These are phyloP conservation scores for Drosophila kambysellisi DNA, from an alignment of 2,888 invertebrate genomes.

Conservation along the genomic window DNA sequence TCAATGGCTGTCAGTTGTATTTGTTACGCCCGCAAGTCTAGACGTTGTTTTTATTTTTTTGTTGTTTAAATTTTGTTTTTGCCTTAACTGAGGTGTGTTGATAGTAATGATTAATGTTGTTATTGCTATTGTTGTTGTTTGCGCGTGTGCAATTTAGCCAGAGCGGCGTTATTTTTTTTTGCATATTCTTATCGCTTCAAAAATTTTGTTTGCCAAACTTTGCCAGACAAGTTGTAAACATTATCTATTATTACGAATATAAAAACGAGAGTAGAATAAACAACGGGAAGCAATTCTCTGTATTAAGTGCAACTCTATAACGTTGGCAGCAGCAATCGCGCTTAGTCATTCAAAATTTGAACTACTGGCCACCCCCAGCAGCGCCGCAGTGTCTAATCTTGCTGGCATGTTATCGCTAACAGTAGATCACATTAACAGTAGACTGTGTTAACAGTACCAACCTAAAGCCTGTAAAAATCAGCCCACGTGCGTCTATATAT, in stretches of 20 bases:
- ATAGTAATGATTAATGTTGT: constrained; percentile 54
- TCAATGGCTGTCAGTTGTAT: constrained; percentile 51
- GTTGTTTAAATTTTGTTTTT: constrained; percentile 23
- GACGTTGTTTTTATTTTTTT: constrained; percentile 49
- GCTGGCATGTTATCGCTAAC: constrained; percentile 17
- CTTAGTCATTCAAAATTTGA: constrained; percentile 69
- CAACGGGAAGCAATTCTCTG: constrained; percentile 25
- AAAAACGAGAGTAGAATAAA: constrained; percentile 47
- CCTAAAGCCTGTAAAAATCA: not conserved
- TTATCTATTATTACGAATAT: constrained; percentile 40
- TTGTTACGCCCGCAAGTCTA: constrained; percentile 70
- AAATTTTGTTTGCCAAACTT: constrained; percentile 41
- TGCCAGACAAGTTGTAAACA: constrained; percentile 70
- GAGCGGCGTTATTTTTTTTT: constrained; percentile 46
- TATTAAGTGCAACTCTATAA: constrained; percentile 67
- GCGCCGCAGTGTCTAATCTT: constrained; percentile 64
- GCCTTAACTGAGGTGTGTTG: constrained; percentile 64
- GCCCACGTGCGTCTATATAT: constrained; percentile 8
- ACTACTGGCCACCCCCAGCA: constrained; percentile 38
- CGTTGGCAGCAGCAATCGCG: constrained; percentile 19
- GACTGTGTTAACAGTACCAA: constrained; percentile 14
- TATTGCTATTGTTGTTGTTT: constrained; percentile 39
- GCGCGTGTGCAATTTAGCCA: constrained; percentile 53
- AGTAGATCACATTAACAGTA: constrained; percentile 17
- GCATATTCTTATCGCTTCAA: constrained; percentile 53